Base-by-base conservation (phyloP, 2,113 vertebrate genomes). In the Eulemur rufifrons region DNA sequence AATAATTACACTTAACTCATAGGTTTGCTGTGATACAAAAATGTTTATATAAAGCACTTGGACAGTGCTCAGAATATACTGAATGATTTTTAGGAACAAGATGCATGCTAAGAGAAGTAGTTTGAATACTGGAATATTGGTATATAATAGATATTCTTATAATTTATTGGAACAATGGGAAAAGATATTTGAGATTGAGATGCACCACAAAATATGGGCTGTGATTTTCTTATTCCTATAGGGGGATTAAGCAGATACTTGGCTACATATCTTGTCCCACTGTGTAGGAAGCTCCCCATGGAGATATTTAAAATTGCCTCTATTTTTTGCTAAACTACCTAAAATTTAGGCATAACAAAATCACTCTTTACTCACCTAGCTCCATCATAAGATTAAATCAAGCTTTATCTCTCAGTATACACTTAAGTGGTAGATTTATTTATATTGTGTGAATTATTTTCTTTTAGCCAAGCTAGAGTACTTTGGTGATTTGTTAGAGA, bases 401-500 rank as follows among this genome's bases (percentile, higher is more conserved):
- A 45, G 13, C 18, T 78, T 95, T 80, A 90, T 88, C 59, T 86
- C 7, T 85, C 71, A 50, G 8, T 85, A 13, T 47, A 83, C 2
- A 85, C 45, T 23, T 59, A 45, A 59, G n/a, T 68, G 29, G 69
- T 76, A 86, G 1, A 37, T 76, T 94, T 76, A 88, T 89, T 95
- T 92, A 95, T 92, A 68, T 87, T 81, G 71, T 54, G 21, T 29
- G 18, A 50, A 73, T 87, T 90, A 90, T 84, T 88, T 6, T 84
- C 50, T 78, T 73, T 66, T 85, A 76, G 45, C 54, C 78, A 92
- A 83, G 68, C 74, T 90, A 39, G 14, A 95, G 61, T 85, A 45
- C 15, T 91, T 89, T 71, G 34, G 52, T 89, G 71, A 95, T 82
- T 97, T 95, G 71, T 91, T 94, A 82, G 71, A 74, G 82, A 96